Evolutionary conservation across 2,888 invertebrate genomes (phyloP).

Genomic region (Oscheius myriophilus): DNA sequence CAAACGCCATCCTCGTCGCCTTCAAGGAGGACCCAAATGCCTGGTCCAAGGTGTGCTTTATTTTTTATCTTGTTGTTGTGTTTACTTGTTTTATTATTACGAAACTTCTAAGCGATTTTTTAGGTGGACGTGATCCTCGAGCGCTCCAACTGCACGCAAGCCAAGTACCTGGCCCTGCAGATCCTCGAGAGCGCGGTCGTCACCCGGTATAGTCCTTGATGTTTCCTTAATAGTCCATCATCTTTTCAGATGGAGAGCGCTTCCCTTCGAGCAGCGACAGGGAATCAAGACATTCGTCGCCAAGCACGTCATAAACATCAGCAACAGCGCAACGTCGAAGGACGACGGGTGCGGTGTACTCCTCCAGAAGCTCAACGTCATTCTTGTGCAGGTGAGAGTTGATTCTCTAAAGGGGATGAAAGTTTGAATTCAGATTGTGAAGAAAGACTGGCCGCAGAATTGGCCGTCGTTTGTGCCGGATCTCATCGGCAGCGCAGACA

Average conservation of each 20-base stretch:
- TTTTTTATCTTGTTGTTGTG: not conserved
- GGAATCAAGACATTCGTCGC: slow-evolving; percentile 99
- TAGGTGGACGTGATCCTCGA: slow-evolving; percentile 95
- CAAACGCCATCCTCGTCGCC: slow-evolving; percentile 59
- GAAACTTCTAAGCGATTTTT: not conserved
- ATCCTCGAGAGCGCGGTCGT: slow-evolving; percentile 98
- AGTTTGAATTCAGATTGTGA: slow-evolving; percentile 88
- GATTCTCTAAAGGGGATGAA: too few relatives aligned
- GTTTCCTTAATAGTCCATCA: not conserved
- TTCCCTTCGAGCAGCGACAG: slow-evolving; percentile 97
- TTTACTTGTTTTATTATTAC: too few relatives aligned
- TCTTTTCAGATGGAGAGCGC: slow-evolving; percentile 85
- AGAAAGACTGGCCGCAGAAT: slow-evolving; percentile 99
- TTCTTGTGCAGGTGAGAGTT: slow-evolving; percentile 85
- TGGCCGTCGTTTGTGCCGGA: slow-evolving; percentile 99
- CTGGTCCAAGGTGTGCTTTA: slow-evolving; percentile 58
- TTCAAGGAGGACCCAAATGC: slow-evolving; percentile 86
- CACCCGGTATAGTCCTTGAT: slow-evolving; percentile 77
- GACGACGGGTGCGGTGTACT: slow-evolving; percentile 85
- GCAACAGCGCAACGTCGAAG: slow-evolving; percentile 88
- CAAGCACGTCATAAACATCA: slow-evolving; percentile 95
- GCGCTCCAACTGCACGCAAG: slow-evolving; percentile 92
- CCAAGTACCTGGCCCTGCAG: slow-evolving; percentile 98
- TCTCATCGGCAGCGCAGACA: slow-evolving; percentile 98
- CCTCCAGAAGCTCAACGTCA: slow-evolving; percentile 96